Evolutionary conservation across 92 coral and sea anemone species (phyloP), one percentile per base, ranked within the genome.

Genomic region (Porites divaricata): DNA sequence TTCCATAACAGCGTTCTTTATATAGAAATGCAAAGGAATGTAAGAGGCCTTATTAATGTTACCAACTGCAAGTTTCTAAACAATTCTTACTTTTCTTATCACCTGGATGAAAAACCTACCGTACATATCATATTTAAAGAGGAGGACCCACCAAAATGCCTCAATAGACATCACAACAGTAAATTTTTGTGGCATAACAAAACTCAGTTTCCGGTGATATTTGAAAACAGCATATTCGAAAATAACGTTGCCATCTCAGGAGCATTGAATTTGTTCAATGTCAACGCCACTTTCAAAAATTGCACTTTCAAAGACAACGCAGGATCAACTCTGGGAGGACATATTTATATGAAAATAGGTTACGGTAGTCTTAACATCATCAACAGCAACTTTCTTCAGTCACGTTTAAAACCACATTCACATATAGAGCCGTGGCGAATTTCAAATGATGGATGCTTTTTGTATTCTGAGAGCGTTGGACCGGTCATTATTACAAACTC

Each of bases 391-490:
- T 90, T 90, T 23, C 57, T 54, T 11, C 59, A 72, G 63, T 58
- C 71, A 51, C 77, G 70, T 62, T 68, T 21, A 54, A 77, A 45
- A 15, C 51, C 17, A 51, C 25, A 1, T 24, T 16, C 77, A 1
- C n/a, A 49, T 6, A 49, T 11, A 26, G 53, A 10, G 23, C 45
- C 21, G 15, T 68, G 22, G 80, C 22, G 9, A 51, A 49, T 61
- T 0, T 81, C 78, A 35, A 22, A 62, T 12, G 35, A 21, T 28
- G 85, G 75, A 12, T 16, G 75, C 26, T 90, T 90, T 69, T 17
- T 90, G 13, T 45, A 45, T 61, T 87, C 90, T 64, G 83, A 75
- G 58, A 88, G 94, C 48, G 86, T 70, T n/a, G 91, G 89, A 4
- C 75, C 80, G 0, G 51, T 91, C 2, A 57, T 12, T 0, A 73